These are phyloP conservation scores for Bombus terrestris DNA, from an alignment of 1,140 invertebrate genomes.

Conservation along the genomic window DNA sequence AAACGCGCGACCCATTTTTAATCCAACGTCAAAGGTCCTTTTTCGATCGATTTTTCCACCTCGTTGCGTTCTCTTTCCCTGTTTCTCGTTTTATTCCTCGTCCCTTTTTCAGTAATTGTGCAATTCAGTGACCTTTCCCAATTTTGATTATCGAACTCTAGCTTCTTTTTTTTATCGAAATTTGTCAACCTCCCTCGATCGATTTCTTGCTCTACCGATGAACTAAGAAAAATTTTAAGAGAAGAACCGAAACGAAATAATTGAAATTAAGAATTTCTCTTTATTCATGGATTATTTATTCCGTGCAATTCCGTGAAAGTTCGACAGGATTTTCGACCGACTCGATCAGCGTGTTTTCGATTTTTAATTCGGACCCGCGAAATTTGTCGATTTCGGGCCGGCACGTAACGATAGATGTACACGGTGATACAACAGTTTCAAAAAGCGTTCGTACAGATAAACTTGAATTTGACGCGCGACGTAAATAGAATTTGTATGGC, in stretches of 20 bases:
- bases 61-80: background rate
- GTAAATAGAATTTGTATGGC: background rate
- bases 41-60: background rate
- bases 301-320: background rate
- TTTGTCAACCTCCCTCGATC: too few relatives aligned
- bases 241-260: too few relatives aligned
- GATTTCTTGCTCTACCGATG: too few relatives aligned
- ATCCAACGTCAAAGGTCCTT: background rate
- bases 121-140: background rate
- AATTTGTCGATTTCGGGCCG: too few relatives aligned
- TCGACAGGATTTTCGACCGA: background rate
- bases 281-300: background rate
- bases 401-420: background rate
- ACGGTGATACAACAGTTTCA: background rate
- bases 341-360: background rate
- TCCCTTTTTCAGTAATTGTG: too few relatives aligned
- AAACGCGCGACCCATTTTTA: conserved; percentile 9
- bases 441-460: background rate
- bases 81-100: background rate
- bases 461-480: background rate
- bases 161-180: background rate
- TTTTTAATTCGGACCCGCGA: background rate
- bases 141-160: background rate
- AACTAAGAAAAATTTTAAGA: too few relatives aligned
- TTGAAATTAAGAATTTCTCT: background rate